Evolutionary conservation across 2,113 vertebrate species (phyloP).

Genomic region (Noturus placidus): DNA sequence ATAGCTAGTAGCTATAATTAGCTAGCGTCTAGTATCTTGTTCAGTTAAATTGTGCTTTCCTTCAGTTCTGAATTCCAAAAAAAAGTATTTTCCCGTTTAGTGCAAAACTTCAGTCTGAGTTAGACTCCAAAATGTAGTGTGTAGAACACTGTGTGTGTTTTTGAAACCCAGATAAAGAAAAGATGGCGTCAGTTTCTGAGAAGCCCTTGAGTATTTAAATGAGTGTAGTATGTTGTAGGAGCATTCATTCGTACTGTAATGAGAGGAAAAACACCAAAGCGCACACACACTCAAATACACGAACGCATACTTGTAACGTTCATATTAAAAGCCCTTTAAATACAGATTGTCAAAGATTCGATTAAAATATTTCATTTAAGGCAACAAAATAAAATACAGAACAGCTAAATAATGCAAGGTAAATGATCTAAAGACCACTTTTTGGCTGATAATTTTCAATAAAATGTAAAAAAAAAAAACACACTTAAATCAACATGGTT

Average conservation of each 20-base stretch:
- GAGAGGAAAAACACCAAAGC: slow-evolving; percentile 8
- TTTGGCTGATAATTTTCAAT: background rate
- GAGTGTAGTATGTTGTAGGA: slow-evolving; percentile 2
- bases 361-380: background rate
- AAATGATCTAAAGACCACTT: background rate
- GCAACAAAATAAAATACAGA: background rate
- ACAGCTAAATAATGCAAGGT: background rate
- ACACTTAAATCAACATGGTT: background rate
- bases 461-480: background rate
- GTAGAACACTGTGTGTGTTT: background rate
- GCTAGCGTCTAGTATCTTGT: background rate
- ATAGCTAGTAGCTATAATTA: background rate
- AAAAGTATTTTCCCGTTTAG: background rate
- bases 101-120: background rate
- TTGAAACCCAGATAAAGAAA: background rate
- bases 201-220: slow-evolving; percentile 20
- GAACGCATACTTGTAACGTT: background rate
- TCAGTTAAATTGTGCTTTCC: background rate
- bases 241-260: slow-evolving; percentile 1
- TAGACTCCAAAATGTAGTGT: background rate
- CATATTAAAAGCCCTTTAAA: background rate
- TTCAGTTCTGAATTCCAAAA: background rate
- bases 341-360: background rate
- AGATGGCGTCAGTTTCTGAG: background rate
- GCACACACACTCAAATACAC: background rate